Conservation (phyloP, 2,113 vertebrate genomes). For the Sinocyclocheilus anshuiensis region DNA sequence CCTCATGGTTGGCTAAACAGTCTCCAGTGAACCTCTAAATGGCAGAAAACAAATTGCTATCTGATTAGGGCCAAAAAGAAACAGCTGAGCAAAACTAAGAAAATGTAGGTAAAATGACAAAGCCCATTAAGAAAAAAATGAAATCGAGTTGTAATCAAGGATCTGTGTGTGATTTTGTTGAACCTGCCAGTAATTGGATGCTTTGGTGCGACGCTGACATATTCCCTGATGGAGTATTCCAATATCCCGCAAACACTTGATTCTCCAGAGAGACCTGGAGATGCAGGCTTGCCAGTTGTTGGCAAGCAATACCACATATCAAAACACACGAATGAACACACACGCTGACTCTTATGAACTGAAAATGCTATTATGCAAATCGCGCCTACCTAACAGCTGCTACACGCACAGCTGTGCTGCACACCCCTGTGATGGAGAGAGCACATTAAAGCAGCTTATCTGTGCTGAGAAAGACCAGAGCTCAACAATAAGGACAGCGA, state of each 20-base stretch:
- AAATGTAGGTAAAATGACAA: neutral
- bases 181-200: slow-evolving; percentile 11
- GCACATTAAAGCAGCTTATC: slow-evolving; percentile 10
- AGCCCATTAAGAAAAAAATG: neutral
- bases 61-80: slow-evolving; percentile 10
- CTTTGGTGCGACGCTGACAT: slow-evolving; percentile 20
- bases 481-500: neutral
- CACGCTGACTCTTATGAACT: neutral
- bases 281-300: slow-evolving; percentile 24
- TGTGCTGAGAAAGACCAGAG: neutral
- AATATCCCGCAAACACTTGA: slow-evolving; percentile 22
- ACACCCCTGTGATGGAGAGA: slow-evolving; percentile 39
- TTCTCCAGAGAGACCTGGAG: slow-evolving; percentile 12
- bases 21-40: neutral
- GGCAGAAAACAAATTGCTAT: slow-evolving; percentile 22
- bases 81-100: slow-evolving; percentile 9
- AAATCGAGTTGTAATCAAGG: neutral
- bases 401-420: slow-evolving; percentile 39
- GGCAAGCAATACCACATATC: slow-evolving; percentile 33
- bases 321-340: slow-evolving; percentile 36
- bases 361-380: slow-evolving; percentile 54
- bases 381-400: slow-evolving; percentile 44
- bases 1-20: neutral
- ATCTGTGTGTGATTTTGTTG: slow-evolving; percentile 2
- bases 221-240: slow-evolving; percentile 5